Evolutionary conservation across 2,113 vertebrate genomes (phyloP).

Genomic region (Chelonoidis abingdonii): DNA sequence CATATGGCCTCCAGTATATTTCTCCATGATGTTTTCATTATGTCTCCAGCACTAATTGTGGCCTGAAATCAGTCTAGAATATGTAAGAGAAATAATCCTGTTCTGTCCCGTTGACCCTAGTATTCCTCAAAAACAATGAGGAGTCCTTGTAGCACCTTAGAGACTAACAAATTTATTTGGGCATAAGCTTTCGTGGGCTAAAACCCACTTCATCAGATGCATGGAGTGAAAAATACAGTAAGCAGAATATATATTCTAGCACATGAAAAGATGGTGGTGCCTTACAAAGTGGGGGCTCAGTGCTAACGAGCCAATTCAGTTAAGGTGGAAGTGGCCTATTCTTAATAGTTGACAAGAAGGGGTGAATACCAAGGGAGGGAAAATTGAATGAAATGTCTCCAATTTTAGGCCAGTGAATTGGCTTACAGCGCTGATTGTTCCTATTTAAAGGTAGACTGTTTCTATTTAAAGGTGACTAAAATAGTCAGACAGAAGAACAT

Average conservation of each 20-base stretch:
- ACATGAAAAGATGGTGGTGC: too few species aligned
- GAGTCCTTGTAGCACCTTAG: too few species aligned
- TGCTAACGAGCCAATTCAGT: too few species aligned
- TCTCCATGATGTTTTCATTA: neutral
- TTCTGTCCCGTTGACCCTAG: neutral
- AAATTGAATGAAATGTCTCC: neutral
- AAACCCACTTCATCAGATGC: too few species aligned
- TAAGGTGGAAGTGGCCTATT: too few species aligned
- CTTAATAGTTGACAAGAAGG: too few species aligned
- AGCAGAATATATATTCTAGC: too few species aligned
- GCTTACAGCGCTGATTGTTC: neutral
- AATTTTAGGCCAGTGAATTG: conserved; percentile 1
- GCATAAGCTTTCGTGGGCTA: too few species aligned
- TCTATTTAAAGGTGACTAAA: neutral
- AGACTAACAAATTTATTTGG: too few species aligned
- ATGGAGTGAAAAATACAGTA: too few species aligned
- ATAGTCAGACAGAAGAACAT: conserved; percentile 54
- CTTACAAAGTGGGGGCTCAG: too few species aligned
- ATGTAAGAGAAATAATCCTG: fast-evolving
- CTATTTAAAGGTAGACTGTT: conserved; percentile 32
- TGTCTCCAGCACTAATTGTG: neutral
- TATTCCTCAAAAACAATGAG: fast-evolving
- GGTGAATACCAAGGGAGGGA: too few species aligned
- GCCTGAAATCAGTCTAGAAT: neutral
- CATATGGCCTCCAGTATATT: neutral